Conservation (phyloP, 2,888 invertebrate genomes). For the Carcina quercana region DNA sequence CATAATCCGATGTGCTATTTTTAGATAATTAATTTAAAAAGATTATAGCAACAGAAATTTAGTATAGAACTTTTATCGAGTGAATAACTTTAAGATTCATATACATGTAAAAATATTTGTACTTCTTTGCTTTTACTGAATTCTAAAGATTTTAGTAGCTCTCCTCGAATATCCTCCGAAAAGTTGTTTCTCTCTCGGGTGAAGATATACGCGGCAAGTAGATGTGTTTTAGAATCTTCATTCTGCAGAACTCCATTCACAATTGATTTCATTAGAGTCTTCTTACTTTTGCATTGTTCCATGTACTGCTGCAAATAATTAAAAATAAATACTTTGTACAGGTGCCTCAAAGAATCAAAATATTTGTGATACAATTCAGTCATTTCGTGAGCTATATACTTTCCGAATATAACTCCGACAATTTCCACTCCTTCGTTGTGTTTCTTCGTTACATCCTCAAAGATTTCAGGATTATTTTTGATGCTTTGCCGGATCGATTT, state of each 20-base stretch:
- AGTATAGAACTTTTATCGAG: not conserved
- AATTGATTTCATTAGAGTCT: not conserved
- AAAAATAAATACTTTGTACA: constrained; percentile 25
- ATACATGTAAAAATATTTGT: not conserved
- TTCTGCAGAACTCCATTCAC: not conserved
- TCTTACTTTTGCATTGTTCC: not conserved
- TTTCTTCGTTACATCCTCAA: constrained; percentile 21
- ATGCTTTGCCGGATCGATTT: constrained; percentile 33
- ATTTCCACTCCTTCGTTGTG: constrained; percentile 25
- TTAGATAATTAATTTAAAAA: too few relatives aligned
- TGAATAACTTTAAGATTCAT: not conserved
- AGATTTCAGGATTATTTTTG: constrained; percentile 28
- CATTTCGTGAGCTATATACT: constrained; percentile 31
- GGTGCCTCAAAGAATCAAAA: constrained; percentile 32
- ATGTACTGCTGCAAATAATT: constrained; percentile 18
- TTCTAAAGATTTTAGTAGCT: not conserved
- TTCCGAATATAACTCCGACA: constrained; percentile 36
- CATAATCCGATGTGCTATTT: too few relatives aligned
- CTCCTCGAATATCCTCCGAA: not conserved
- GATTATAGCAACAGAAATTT: too few relatives aligned
- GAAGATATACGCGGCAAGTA: not conserved
- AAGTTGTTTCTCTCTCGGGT: not conserved
- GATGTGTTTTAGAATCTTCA: not conserved
- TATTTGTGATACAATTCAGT: constrained; percentile 27
- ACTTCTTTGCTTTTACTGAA: not conserved